phyloP scores from a whole-genome alignment of 2,888 invertebrate genomes.

The Platynereis dumerilii region DNA sequence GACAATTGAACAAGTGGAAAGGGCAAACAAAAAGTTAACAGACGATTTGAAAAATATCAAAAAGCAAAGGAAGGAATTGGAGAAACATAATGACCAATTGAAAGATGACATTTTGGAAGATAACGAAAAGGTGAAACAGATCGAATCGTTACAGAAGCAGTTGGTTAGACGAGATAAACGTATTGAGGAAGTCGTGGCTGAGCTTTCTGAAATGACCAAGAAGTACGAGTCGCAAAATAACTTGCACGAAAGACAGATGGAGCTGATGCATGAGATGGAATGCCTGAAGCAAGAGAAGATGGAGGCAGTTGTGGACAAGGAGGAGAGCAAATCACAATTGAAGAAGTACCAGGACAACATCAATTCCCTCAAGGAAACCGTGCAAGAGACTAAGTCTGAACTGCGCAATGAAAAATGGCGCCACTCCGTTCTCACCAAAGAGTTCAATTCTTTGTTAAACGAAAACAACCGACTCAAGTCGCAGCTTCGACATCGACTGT shows the following conservation, averaged over 20 bases:
- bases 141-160: not conserved
- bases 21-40: not conserved
- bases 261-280: constrained; percentile 30
- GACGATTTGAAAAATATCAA: not conserved
- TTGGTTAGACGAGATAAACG: not conserved
- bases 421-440: constrained; percentile 31
- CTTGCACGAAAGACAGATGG: constrained; percentile 24
- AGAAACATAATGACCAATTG: not conserved
- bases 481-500: constrained; percentile 7
- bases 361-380: constrained; percentile 4
- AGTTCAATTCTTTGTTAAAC: constrained; percentile 34
- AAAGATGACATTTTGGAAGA: not conserved
- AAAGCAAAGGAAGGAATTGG: not conserved
- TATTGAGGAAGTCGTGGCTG: not conserved
- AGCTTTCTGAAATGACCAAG: constrained; percentile 6
- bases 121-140: not conserved
- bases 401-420: constrained; percentile 28
- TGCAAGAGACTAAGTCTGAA: constrained; percentile 23
- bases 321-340: constrained; percentile 9
- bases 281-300: constrained; percentile 19
- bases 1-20: not conserved
- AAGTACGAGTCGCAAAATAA: constrained; percentile 18
- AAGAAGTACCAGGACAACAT: constrained; percentile 17
- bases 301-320: constrained; percentile 8
- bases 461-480: constrained; percentile 29